Conservation (phyloP, 2,888 invertebrate genomes). For the Drosophila lacicola region DNA sequence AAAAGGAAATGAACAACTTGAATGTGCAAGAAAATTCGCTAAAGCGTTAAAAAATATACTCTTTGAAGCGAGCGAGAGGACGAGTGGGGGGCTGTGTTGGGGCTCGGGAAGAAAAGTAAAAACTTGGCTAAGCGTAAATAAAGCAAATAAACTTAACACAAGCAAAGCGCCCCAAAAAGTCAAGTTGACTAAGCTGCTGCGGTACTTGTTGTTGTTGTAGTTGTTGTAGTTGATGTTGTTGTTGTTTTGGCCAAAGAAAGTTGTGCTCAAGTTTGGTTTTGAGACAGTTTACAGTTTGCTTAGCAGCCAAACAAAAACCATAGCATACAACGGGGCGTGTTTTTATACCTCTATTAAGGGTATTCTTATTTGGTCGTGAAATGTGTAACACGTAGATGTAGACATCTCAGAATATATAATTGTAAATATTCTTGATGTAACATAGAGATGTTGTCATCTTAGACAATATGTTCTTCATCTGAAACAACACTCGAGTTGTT, state of each 20-base stretch:
- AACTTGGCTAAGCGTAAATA: conserved; percentile 77
- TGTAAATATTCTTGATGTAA: neutral
- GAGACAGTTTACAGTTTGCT: conserved; percentile 71
- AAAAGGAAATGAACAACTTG: conserved; percentile 15
- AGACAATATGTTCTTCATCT: too few species aligned
- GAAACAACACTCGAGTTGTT: too few species aligned
- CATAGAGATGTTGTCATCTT: neutral
- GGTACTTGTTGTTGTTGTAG: conserved; percentile 8
- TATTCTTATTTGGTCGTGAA: too few species aligned
- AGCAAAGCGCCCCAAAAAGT: conserved; percentile 42
- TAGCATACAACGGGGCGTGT: conserved; percentile 51
- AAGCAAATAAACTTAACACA: conserved; percentile 73
- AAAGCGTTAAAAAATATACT: conserved; percentile 75
- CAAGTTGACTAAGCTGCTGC: conserved; percentile 58
- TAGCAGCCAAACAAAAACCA: conserved; percentile 58
- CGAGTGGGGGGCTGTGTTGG: neutral
- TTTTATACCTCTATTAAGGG: neutral
- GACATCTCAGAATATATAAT: too few species aligned
- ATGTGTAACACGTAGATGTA: too few species aligned
- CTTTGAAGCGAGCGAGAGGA: neutral
- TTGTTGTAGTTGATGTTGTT: conserved; percentile 19
- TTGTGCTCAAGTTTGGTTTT: conserved; percentile 66
- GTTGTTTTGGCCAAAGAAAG: conserved; percentile 59
- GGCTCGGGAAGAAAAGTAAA: conserved; percentile 34
- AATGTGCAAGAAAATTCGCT: conserved; percentile 51